Evolutionary conservation across 37 sponge, comb jelly and placozoan species (phyloP).

Genomic region (Lycopodina hypogea): DNA sequence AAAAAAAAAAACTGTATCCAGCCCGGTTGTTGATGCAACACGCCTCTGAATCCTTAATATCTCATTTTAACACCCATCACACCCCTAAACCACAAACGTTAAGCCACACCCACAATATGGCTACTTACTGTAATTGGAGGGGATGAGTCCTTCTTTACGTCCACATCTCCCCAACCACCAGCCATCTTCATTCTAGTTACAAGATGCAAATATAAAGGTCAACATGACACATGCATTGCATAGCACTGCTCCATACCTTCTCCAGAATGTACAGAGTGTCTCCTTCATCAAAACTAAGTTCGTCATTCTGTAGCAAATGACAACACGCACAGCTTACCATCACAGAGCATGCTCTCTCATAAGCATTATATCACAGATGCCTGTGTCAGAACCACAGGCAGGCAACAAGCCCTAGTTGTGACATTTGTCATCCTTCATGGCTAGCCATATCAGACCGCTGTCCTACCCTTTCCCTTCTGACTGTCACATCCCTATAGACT

Average conservation of each 20-base stretch:
- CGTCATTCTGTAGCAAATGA: slow-evolving; percentile 62
- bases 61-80: too few species aligned
- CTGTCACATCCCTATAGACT: too few species aligned
- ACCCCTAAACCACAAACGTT: not conserved
- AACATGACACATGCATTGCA: not conserved
- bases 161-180: slow-evolving; percentile 89
- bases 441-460: too few species aligned
- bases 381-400: too few species aligned
- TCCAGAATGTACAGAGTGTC: slow-evolving; percentile 89
- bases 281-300: slow-evolving; percentile 92
- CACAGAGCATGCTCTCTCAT: too few species aligned
- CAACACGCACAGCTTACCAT: too few species aligned
- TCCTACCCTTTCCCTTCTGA: too few species aligned
- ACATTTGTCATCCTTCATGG: too few species aligned
- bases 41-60: too few species aligned
- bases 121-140: slow-evolving; percentile 87
- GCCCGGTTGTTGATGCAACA: too few species aligned
- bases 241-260: slow-evolving; percentile 67
- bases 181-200: slow-evolving; percentile 73
- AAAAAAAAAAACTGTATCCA: too few species aligned
- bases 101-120: not conserved
- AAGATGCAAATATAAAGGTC: slow-evolving; percentile 2
- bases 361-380: too few species aligned
- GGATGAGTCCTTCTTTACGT: slow-evolving; percentile 79
- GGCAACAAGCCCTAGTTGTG: not conserved